Percentiles rank a stretch among this genome's conserved stretches.
Conservation (phyloP, 1,140 invertebrate species). For the Sarcophaga bullata region DNA sequence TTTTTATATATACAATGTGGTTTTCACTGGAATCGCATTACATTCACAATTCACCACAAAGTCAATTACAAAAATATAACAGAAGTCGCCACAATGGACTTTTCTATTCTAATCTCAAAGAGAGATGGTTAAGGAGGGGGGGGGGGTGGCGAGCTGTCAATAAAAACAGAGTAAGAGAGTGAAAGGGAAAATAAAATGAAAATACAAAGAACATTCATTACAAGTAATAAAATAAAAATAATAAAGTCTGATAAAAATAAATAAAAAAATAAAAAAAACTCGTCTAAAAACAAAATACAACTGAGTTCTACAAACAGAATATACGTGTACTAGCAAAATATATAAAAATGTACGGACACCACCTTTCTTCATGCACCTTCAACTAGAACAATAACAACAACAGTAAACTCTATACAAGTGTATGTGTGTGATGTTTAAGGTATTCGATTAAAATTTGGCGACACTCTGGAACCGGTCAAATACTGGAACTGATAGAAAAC, state of each 20-base stretch:
- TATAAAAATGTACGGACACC: not conserved
- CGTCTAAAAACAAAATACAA: no score
- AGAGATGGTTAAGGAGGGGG: no score
- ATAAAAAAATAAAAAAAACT: no score
- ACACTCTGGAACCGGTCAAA: constrained; percentile 6
- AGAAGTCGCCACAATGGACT: not conserved
- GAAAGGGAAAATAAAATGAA: not conserved
- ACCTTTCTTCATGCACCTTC: not conserved
- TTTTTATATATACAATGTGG: not conserved
- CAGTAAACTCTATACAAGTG: no score
- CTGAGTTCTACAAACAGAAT: no score
- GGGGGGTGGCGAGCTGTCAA: no score
- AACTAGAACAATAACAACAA: not conserved
- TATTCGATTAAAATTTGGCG: constrained; percentile 1
- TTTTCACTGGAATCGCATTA: not conserved
- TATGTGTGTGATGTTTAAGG: not conserved
- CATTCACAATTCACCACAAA: not conserved
- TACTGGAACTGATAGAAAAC: not conserved
- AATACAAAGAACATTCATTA: not conserved
- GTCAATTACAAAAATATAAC: constrained; percentile 22
- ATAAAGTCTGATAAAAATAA: no score
- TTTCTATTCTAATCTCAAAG: not conserved
- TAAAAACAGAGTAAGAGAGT: not conserved
- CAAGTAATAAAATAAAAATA: not conserved
- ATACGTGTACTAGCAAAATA: no score